Percentiles rank a stretch among this genome's conserved stretches.
Conservation (phyloP, 30 jellyfish, hydroid and myxozoan genomes). For the Mastigias papua region DNA sequence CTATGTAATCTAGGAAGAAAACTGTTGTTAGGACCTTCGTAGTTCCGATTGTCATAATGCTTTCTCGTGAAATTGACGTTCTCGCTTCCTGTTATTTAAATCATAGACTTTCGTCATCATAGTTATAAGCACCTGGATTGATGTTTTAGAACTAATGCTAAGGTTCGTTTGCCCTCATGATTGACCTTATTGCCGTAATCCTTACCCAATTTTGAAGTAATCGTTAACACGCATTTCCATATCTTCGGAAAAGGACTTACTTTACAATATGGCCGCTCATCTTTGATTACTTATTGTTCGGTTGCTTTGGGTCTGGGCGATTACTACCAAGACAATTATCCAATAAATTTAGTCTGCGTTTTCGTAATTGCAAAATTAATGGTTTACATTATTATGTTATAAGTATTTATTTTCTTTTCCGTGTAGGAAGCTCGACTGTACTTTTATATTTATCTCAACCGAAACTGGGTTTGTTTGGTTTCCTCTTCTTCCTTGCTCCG, state of each 20-base stretch:
- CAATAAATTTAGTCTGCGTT: neutral
- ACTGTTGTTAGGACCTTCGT: neutral
- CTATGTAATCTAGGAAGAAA: no score
- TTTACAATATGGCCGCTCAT: constrained; percentile 45
- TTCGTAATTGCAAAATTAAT: neutral
- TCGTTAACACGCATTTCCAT: constrained; percentile 3
- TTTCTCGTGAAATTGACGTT: neutral
- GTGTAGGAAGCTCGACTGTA: neutral
- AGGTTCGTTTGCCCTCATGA: neutral
- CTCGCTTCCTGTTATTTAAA: neutral
- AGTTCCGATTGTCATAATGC: neutral
- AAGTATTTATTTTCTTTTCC: neutral
- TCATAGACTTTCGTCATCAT: neutral
- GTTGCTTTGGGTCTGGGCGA: constrained; percentile 7
- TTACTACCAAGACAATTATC: constrained; percentile 27
- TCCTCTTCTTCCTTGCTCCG: neutral
- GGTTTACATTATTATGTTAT: neutral
- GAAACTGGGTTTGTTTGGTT: neutral
- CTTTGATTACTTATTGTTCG: constrained; percentile 47
- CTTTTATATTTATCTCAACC: neutral
- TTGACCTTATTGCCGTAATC: constrained; percentile 16
- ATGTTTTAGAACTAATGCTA: neutral
- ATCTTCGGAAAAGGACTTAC: neutral
- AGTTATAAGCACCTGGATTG: neutral
- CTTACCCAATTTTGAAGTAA: constrained; percentile 43